Conservation (phyloP, 2,888 invertebrate species). For the Patella depressa region DNA sequence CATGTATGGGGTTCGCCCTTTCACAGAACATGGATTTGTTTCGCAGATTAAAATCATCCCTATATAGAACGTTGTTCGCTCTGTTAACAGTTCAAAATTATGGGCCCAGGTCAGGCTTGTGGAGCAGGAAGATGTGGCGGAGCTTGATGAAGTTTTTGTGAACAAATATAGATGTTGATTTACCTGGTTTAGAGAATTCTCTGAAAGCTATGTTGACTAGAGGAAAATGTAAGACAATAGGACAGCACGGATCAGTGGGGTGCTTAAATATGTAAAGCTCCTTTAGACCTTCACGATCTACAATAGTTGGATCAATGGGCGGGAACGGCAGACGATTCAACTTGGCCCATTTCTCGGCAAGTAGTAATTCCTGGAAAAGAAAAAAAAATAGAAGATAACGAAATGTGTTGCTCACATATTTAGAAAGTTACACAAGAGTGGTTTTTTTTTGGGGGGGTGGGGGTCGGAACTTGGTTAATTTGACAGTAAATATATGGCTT, state of each 20-base stretch:
- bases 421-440: too few relatives aligned
- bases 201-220: slow-evolving; percentile 71
- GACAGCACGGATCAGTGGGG: slow-evolving; percentile 69
- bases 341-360: slow-evolving; percentile 72
- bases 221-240: slow-evolving; percentile 72
- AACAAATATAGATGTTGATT: slow-evolving; percentile 10
- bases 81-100: neutral
- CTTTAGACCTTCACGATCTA: slow-evolving; percentile 67
- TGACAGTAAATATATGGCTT: too few relatives aligned
- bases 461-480: too few relatives aligned
- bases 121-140: neutral
- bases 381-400: neutral
- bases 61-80: too few relatives aligned
- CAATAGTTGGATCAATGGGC: slow-evolving; percentile 69
- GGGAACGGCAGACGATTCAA: slow-evolving; percentile 72
- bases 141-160: neutral
- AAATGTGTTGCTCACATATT: too few relatives aligned
- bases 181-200: slow-evolving; percentile 70
- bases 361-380: slow-evolving; percentile 68
- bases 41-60: too few relatives aligned
- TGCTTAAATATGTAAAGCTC: slow-evolving; percentile 72
- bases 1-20: too few relatives aligned
- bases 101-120: neutral
- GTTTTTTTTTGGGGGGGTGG: too few relatives aligned
- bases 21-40: too few relatives aligned